These are phyloP conservation scores for Pachydiplax longipennis DNA, from an alignment of 2,888 invertebrate genomes.

Conservation along the genomic window DNA sequence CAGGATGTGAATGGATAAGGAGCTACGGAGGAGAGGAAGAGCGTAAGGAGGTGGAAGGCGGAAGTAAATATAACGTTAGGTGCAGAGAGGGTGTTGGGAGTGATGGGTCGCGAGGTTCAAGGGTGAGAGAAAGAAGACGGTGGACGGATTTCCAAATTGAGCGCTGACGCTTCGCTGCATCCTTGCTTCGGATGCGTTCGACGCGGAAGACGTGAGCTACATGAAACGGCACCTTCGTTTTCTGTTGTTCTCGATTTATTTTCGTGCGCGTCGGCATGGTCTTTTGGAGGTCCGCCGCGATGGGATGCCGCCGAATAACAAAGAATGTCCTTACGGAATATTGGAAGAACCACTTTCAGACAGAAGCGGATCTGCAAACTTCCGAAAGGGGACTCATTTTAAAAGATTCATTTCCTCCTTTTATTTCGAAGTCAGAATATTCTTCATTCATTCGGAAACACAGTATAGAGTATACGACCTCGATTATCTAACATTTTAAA, in stretches of 20 bases:
- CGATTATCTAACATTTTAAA: too few species aligned
- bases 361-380: too few species aligned
- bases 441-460: too few species aligned
- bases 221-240: not conserved
- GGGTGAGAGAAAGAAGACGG: not conserved
- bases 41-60: not conserved
- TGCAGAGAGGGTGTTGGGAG: not conserved
- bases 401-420: too few species aligned
- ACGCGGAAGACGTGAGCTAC: not conserved
- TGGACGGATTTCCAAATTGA: not conserved
- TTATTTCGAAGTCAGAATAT: too few species aligned
- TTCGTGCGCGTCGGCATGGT: too few species aligned
- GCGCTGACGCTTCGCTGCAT: not conserved
- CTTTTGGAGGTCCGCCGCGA: too few species aligned
- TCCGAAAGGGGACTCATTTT: too few species aligned
- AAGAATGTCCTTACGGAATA: not conserved
- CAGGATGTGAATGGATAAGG: not conserved
- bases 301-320: not conserved
- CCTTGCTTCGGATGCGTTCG: not conserved
- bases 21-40: not conserved
- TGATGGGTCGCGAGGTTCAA: not conserved
- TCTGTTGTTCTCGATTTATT: not conserved
- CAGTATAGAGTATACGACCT: too few species aligned
- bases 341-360: too few species aligned
- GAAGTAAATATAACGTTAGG: not conserved